These are phyloP conservation scores for Thumatha senex DNA, from an alignment of 2,888 invertebrate genomes.

Conservation along the genomic window DNA sequence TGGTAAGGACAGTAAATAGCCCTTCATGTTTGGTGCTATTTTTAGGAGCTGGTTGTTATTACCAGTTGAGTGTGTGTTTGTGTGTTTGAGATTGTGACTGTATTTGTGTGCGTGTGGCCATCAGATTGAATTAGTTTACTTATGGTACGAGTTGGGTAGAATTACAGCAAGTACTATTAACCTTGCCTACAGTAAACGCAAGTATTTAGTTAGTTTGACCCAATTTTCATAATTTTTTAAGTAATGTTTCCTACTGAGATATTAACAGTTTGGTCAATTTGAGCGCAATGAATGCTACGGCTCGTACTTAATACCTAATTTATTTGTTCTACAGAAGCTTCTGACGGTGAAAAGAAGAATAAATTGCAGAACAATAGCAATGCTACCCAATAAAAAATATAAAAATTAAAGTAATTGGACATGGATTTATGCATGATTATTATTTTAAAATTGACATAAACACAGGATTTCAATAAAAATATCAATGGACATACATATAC, in stretches of 20 bases:
- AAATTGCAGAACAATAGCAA: too few relatives aligned
- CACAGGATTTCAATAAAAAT: too few relatives aligned
- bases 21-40: conserved; percentile 52
- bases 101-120: conserved; percentile 24
- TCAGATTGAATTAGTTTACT: conserved; percentile 41
- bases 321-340: too few relatives aligned
- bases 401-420: too few relatives aligned
- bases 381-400: too few relatives aligned
- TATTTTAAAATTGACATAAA: too few relatives aligned
- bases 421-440: too few relatives aligned
- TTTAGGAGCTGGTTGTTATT: conserved; percentile 33
- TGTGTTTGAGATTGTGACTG: conserved; percentile 11
- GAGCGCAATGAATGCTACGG: neutral
- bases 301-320: too few relatives aligned
- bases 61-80: conserved; percentile 8
- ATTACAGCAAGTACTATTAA: conserved; percentile 11
- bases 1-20: conserved; percentile 49
- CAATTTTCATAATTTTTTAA: conserved; percentile 2
- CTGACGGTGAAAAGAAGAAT: too few relatives aligned
- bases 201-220: conserved; percentile 1
- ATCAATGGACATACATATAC: too few relatives aligned
- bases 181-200: conserved; percentile 12
- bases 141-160: conserved; percentile 10
- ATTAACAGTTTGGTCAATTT: neutral
- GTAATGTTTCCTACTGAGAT: neutral